Percentiles rank a stretch among this genome's conserved stretches.
These are phyloP conservation scores for Sweltsa coloradensis DNA, from an alignment of 1,140 invertebrate species.

Conservation along the genomic window DNA sequence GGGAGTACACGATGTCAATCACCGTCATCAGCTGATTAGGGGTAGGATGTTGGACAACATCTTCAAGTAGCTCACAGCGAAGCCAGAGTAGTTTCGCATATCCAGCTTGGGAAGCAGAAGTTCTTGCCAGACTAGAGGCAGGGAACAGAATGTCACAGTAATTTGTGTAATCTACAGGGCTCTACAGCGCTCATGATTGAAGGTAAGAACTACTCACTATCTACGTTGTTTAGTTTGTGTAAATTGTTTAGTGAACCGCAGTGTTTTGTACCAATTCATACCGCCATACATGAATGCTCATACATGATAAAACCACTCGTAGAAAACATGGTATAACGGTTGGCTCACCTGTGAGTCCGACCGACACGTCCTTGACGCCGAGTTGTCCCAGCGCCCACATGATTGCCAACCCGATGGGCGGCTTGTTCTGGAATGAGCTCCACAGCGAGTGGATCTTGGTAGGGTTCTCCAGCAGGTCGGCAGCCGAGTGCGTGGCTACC, in stretches of 20 bases:
- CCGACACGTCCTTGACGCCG: conserved; percentile 48
- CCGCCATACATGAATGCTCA: background rate
- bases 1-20: conserved; percentile 29
- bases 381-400: conserved; percentile 69
- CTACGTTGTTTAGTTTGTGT: background rate
- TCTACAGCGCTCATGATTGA: background rate
- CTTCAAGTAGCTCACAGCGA: conserved; percentile 53
- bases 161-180: background rate
- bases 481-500: conserved; percentile 47
- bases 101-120: conserved; percentile 65
- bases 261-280: background rate
- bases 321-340: no score
- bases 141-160: background rate
- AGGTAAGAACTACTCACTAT: background rate
- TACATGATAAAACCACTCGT: conserved; percentile 4
- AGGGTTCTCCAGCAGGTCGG: conserved; percentile 43
- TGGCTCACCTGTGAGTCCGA: conserved; percentile 58
- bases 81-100: conserved; percentile 55
- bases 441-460: conserved; percentile 46
- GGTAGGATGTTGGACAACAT: conserved; percentile 32
- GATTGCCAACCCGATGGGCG: conserved; percentile 58
- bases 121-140: conserved; percentile 59
- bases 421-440: conserved; percentile 67
- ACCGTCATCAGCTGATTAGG: conserved; percentile 31
- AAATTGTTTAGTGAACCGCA: background rate